Base-by-base conservation (phyloP, 2,113 vertebrate genomes). In the Bostrychus sinensis region DNA sequence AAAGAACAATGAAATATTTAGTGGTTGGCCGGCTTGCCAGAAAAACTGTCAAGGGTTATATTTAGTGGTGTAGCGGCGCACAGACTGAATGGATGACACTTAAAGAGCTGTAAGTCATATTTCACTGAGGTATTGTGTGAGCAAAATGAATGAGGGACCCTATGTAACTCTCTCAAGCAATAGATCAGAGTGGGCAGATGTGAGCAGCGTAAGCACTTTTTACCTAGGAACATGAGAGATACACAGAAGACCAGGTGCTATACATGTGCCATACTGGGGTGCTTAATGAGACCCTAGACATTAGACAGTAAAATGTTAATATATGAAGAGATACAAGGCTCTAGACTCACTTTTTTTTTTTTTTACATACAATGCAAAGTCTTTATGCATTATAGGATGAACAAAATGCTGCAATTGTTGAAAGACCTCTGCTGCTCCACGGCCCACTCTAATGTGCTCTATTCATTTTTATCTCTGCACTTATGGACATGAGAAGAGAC, bases 111-210 rank as follows among this genome's bases (percentile, higher is more conserved):
- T 59, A 84, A 84, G 79, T 79, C 85, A 86, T 89, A 84, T 89
- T 87, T 90, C 85, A 85, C 67, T 66, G 32, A 66, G 66, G 56
- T 66, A 68, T 83, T 80, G 77, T 76, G 72, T 63, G 71, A 88
- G 86, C 51, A 82, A 88, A 90, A 93, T 91, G 66, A 88, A 89
- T 81, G 78, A 84, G 78, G 61, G 64, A 50, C 54, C 75, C 82
- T 68, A 13, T 70, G 78, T 68, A 70, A 70, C 70, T 78, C 75
- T 79, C 56, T 46, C 32, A 32, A 63, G 90, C 77, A 69, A 90
- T 88, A 76, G 74, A 91, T 91, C 89, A 89, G 39, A 51, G 56
- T 62, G 26, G 73, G 58, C 78, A 68, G 45, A 36, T 68, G 14
- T 65, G 74, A 80, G 86, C 86, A 71, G 36, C 70, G 72, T 86